Percentiles rank a stretch among this genome's conserved stretches.
Evolutionary conservation across 2,113 vertebrate genomes (phyloP).

Genomic region (Cricetomys ansorgei): DNA sequence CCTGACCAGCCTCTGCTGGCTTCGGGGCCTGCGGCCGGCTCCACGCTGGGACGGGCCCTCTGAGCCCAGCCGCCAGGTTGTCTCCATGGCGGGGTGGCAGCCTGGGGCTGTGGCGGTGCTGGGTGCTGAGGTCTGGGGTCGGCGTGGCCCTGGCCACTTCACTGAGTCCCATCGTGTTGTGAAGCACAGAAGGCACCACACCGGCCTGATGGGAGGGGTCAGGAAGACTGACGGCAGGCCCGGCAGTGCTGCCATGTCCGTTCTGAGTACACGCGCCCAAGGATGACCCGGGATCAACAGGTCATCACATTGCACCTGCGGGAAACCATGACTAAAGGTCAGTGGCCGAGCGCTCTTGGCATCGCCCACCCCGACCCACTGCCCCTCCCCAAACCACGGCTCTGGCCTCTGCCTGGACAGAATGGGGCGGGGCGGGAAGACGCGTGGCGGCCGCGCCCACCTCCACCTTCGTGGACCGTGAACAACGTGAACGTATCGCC

Average conservation of each 20-base stretch:
- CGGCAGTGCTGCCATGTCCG: not conserved
- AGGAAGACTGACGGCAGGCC: conserved; percentile 61
- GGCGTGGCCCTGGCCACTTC: not conserved
- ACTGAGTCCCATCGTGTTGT: not conserved
- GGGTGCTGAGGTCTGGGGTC: not conserved
- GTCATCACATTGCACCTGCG: conserved; percentile 75
- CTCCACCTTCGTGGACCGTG: not conserved
- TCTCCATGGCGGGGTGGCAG: not conserved
- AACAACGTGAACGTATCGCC: not conserved
- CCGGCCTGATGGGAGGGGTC: conserved; percentile 24
- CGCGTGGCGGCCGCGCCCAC: not conserved
- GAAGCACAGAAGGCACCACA: not conserved
- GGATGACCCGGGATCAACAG: conserved; percentile 45
- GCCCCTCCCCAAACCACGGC: not conserved
- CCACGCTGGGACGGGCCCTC: not conserved
- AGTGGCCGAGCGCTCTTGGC: not conserved
- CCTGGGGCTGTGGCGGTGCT: not conserved
- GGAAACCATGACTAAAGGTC: not conserved
- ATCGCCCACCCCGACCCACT: not conserved
- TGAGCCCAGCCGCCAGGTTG: not conserved
- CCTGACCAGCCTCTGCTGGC: conserved; percentile 32
- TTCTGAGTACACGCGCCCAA: not conserved
- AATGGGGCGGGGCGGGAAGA: not conserved
- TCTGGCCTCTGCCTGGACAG: not conserved
- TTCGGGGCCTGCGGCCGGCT: not conserved